Evolutionary conservation across 2,888 invertebrate species (phyloP), one percentile per base, ranked within the genome.

Genomic region (Chironomus tentans): DNA sequence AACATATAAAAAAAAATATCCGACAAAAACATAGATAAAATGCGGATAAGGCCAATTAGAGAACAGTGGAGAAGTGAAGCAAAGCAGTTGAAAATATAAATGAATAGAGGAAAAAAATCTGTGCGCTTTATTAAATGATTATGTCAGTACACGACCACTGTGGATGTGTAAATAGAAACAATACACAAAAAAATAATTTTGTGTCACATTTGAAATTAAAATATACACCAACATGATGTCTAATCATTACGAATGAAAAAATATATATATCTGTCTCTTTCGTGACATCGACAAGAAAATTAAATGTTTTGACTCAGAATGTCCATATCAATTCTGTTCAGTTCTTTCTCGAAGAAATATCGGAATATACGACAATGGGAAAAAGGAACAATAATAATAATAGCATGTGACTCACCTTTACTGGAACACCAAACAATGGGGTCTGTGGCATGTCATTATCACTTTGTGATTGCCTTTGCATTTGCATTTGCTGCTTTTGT

Each of bases 381-480:
- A 38, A 38, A 38, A 38, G 38, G 38, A 38, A 38, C 4, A 38
- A 18, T 56, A 15, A 13, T 48, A 48, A 48, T 48, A 13, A 48
- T 13, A 48, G 3, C 2, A 15, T 15, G 56, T 56, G 21, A 28
- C 70, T 70, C 62, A 72, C 72, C 72, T 72, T 72, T 46, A 62
- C 62, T 18, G 72, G 72, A 28, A 72, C 72, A 4, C 72, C 72
- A 61, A 72, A 72, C 61, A 72, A 46, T 24, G 72, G 72, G 21
- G 12, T 70, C 21, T 71, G 71, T 38, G 72, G 72, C 21, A 28
- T 15, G 15, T 72, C 72, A 28, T 62, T 72, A 61, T 72, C 72
- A 71, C 47, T 56, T 61, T 72, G 72, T 50, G 22, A 50, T 18
- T 62, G 62, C 18, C 24, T 28, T 38, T 61, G 72, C 61, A 65